Evolutionary conservation across 2,888 invertebrate genomes (phyloP).

Genomic region (Unio pictorum): DNA sequence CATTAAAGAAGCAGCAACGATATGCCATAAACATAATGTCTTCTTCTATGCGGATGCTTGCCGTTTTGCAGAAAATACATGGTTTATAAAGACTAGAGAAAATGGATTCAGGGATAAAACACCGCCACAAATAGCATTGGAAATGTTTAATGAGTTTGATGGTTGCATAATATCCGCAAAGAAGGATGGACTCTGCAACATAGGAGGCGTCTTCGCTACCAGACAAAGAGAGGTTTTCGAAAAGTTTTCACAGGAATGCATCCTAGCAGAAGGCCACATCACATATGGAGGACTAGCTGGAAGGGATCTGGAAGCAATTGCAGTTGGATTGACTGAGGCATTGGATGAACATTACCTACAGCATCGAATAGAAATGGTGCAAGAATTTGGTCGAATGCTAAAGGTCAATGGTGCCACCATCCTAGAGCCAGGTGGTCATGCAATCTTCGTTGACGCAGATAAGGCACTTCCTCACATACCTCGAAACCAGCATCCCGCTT

Average conservation of each 20-base stretch:
- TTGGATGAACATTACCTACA: not conserved
- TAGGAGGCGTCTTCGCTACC: constrained; percentile 8
- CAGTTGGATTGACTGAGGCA: constrained; percentile 1
- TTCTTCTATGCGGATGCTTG: constrained; percentile 15
- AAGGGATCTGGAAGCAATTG: not conserved
- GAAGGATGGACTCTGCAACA: constrained; percentile 23
- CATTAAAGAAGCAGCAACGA: constrained; percentile 4
- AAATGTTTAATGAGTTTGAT: constrained; percentile 22
- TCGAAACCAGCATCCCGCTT: not conserved
- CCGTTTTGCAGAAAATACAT: constrained; percentile 20
- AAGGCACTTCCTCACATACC: not conserved
- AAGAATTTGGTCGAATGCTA: not conserved
- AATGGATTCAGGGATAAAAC: constrained; percentile 4
- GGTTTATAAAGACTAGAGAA: constrained; percentile 18
- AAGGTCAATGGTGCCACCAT: not conserved
- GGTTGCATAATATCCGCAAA: constrained; percentile 14
- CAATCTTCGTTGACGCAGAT: not conserved
- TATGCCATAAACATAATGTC: constrained; percentile 10
- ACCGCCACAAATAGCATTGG: constrained; percentile 8
- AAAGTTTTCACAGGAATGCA: not conserved
- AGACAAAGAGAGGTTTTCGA: not conserved
- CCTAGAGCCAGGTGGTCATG: not conserved
- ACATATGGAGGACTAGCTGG: constrained; percentile 2
- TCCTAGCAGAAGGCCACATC: not conserved
- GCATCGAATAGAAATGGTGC: not conserved